Evolutionary conservation across 1,140 invertebrate genomes (phyloP), one percentile per base, ranked within the genome.

Genomic region (Eubasilissa regina): DNA sequence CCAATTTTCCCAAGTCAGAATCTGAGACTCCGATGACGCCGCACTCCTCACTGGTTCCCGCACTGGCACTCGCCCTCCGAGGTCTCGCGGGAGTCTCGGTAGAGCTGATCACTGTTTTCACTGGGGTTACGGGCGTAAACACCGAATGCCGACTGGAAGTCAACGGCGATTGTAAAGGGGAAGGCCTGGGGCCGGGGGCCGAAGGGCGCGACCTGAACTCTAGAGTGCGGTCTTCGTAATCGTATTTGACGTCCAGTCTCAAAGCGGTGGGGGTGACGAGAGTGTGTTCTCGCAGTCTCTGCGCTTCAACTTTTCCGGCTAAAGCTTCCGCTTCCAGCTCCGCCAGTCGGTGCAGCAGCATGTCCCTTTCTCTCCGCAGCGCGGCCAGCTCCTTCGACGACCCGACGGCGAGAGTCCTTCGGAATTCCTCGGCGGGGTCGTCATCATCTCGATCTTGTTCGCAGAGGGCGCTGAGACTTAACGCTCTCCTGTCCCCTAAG

Each of bases 301-400:
- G 91, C 19, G 92, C 91, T 78, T 92, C 90, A 0, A 91, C 90
- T 7, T 92, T 86, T 53, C 90, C 91, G 0, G 93, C 91, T 60
- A 93, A 86, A 35, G 92, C 92, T 79, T 94, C 93, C 0, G 93
- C 92, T 84, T 95, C 94, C 84, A 95, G 90, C 84, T 94, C 93
- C 4, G 92, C 91, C 4, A 94, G 89, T 75, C 92, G 92, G 60
- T 94, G 91, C 45, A 95, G 85, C 56, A 95, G 84, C 7, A 92
- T 88, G 84, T 95, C 93, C n/a, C 94, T 90, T 83, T 96, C 94
- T 51, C 89, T 89, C 6, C 92, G 91, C 56, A 95, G 85, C 64
- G 91, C 88, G 70, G 86, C 86, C 55, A 90, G 83, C 79, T 91
- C 90, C 17, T 89, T 87, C n/a, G 85, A 85, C 0, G 85, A 86